Conservation (phyloP, 1,140 invertebrate genomes). For the Diprion similis region DNA sequence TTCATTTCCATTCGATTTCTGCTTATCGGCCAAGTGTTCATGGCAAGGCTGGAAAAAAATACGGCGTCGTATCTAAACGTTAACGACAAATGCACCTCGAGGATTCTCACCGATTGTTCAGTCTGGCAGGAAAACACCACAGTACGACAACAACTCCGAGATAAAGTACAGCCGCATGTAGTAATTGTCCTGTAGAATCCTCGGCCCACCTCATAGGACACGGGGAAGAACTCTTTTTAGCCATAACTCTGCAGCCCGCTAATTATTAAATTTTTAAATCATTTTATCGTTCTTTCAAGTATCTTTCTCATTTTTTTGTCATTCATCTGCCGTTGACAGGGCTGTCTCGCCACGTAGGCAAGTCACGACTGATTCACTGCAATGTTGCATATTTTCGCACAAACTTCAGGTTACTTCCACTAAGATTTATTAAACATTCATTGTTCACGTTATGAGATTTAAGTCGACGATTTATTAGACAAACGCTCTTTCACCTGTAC, state of each 20-base stretch:
- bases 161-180: slow-evolving; percentile 45
- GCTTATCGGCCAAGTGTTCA: not conserved
- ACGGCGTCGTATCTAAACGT: not conserved
- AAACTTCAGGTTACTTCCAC: no score
- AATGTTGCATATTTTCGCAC: no score
- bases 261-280: no score
- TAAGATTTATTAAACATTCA: no score
- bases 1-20: slow-evolving; percentile 16
- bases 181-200: slow-evolving; percentile 40
- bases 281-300: no score
- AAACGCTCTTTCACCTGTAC: no score
- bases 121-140: slow-evolving; percentile 46
- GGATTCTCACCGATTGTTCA: slow-evolving; percentile 48
- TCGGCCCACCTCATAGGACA: slow-evolving; percentile 44
- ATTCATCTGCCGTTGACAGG: no score
- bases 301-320: no score
- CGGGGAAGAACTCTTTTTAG: slow-evolving; percentile 15
- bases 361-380: no score
- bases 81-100: not conserved
- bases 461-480: no score
- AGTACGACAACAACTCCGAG: slow-evolving; percentile 42
- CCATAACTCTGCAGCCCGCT: not conserved
- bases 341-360: no score
- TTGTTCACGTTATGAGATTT: no score
- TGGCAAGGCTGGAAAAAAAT: not conserved